phyloP scores from a whole-genome alignment of 2,797 vertebrate genomes.

The Darevskia mixta region DNA sequence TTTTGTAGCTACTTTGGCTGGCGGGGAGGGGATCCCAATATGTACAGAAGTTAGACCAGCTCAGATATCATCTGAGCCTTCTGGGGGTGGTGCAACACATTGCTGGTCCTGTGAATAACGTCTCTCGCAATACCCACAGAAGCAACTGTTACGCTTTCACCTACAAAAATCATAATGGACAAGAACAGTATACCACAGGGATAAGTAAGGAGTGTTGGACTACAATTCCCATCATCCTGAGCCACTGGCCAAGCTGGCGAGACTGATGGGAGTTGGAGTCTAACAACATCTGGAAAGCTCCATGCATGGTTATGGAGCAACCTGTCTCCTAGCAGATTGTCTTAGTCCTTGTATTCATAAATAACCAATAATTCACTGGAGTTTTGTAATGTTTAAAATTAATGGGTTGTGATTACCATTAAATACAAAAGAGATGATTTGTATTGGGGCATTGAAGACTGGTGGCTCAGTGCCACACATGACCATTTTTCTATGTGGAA shows the following conservation, averaged over 20 bases:
- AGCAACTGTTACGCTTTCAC: neutral
- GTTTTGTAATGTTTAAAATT: neutral
- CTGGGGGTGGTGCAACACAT: neutral
- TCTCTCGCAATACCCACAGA: neutral
- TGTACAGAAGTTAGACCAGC: slow-evolving; percentile 1
- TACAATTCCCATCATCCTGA: neutral
- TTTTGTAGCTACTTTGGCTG: neutral
- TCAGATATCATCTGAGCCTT: neutral
- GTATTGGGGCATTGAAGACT: neutral
- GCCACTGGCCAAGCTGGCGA: neutral
- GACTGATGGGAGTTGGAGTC: neutral
- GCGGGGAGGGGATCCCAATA: neutral
- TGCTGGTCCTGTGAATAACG: neutral
- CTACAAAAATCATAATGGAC: neutral
- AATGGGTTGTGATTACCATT: neutral
- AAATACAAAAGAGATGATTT: neutral
- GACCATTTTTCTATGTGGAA: neutral
- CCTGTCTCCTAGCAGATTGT: neutral
- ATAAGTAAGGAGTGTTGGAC: too few species aligned
- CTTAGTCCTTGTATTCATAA: neutral
- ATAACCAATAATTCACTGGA: neutral
- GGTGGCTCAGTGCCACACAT: neutral
- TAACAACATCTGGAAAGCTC: neutral
- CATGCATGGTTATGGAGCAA: neutral
- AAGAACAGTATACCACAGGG: neutral